phyloP scores from a whole-genome alignment of 2,797 vertebrate genomes.

The Melanotaenia pygmaea region DNA sequence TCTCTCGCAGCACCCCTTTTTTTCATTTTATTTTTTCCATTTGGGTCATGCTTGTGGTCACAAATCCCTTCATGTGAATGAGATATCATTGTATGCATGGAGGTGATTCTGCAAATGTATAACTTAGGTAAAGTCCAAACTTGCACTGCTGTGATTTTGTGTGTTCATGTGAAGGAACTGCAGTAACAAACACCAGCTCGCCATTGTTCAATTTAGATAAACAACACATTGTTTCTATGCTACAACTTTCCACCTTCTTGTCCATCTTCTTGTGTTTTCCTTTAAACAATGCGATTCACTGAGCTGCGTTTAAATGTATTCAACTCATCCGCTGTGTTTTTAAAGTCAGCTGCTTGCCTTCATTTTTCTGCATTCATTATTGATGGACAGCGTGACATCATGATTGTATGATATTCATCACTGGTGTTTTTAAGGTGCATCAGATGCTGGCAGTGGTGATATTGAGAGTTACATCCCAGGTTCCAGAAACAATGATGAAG shows the following conservation, averaged over 20 bases:
- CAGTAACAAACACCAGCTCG: neutral
- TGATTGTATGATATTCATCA: neutral
- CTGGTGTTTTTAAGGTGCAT: slow-evolving; percentile 73
- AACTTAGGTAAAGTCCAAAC: neutral
- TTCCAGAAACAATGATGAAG: slow-evolving; percentile 81
- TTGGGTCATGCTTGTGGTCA: neutral
- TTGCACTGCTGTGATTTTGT: neutral
- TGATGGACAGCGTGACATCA: neutral
- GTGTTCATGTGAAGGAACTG: neutral
- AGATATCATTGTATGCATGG: neutral
- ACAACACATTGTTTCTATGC: neutral
- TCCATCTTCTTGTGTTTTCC: neutral
- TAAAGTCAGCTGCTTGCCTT: neutral
- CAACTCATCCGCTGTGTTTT: neutral
- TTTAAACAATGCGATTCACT: neutral
- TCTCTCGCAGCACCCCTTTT: neutral
- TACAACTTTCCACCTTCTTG: no score
- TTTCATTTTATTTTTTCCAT: neutral
- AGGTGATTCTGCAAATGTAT: slow-evolving; percentile 6
- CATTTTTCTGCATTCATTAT: neutral
- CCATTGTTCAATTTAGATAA: neutral
- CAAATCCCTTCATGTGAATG: neutral
- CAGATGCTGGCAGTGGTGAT: slow-evolving; percentile 87
- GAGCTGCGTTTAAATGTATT: no score
- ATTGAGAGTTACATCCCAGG: slow-evolving; percentile 83